A percentile compares a stretch with the other conserved stretches of the same genome.
These are phyloP conservation scores for Mus spicilegus DNA, from an alignment of 2,113 vertebrate species.

Conservation along the genomic window DNA sequence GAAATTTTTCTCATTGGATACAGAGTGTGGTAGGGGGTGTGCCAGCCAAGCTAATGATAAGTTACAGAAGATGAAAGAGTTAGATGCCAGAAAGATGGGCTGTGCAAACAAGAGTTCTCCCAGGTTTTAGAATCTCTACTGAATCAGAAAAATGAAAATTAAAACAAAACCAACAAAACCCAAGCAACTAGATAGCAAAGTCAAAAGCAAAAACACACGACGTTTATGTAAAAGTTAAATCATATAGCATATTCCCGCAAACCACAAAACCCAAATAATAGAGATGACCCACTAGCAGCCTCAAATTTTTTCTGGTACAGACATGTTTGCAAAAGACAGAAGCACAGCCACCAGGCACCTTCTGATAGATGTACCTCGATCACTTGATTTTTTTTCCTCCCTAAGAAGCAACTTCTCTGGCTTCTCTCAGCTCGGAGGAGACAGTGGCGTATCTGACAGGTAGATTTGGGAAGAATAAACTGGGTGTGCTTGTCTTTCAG, in stretches of 20 bases:
- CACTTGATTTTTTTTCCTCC: not conserved
- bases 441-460: not conserved
- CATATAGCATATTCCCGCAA: not conserved
- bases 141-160: not conserved
- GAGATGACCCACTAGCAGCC: not conserved
- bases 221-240: not conserved
- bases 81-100: not conserved
- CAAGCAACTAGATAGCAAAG: not conserved
- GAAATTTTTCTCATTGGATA: not conserved
- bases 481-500: not conserved
- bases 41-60: not conserved
- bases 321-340: not conserved
- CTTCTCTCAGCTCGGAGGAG: not conserved
- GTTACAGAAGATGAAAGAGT: not conserved
- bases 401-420: not conserved
- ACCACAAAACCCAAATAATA: not conserved
- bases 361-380: not conserved
- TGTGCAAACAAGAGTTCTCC: not conserved
- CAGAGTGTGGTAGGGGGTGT: not conserved
- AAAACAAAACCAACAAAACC: no score
- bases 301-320: not conserved
- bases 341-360: not conserved
- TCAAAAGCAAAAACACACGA: not conserved
- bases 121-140: not conserved
- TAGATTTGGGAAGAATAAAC: conserved; percentile 1